Evolutionary conservation across 1,140 invertebrate genomes (phyloP).

Genomic region (Dinothrombium tinctorium): DNA sequence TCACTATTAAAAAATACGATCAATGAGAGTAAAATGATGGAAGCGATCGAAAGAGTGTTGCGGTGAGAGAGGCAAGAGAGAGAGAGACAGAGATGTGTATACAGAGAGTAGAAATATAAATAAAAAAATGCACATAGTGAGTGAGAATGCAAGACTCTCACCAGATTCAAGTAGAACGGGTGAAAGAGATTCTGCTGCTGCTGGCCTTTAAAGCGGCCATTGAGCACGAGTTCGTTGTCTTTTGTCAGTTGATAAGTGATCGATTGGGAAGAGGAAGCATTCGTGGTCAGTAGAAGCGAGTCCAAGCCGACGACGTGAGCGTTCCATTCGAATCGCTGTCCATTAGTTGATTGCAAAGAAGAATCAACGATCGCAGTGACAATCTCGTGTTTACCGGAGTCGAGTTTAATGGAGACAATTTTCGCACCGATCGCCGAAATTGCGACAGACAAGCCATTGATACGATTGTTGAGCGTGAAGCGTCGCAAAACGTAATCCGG

Average conservation of each 20-base stretch:
- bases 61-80: not conserved
- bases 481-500: not conserved
- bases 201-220: conserved; percentile 1
- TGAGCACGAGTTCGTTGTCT: conserved; percentile 6
- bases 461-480: conserved; percentile 10
- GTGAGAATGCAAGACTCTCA: not conserved
- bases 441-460: conserved; percentile 1
- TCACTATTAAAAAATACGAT: too few relatives aligned
- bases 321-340: conserved; percentile 5
- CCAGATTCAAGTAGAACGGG: conserved; percentile 7
- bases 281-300: not conserved
- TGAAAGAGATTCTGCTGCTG: conserved; percentile 1
- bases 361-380: not conserved
- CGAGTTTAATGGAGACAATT: conserved; percentile 1
- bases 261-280: not conserved
- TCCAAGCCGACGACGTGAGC: conserved; percentile 8
- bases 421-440: conserved; percentile 3
- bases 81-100: not conserved
- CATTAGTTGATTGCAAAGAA: not conserved
- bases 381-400: conserved; percentile 7
- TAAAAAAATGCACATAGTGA: too few relatives aligned
- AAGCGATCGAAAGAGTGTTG: too few relatives aligned
- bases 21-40: too few relatives aligned
- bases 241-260: conserved; percentile 7
- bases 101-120: too few relatives aligned